A percentile compares a stretch with the other conserved stretches of the same genome.
These are phyloP conservation scores for Allolobophora icterica DNA, from an alignment of 2,888 invertebrate species.

Conservation along the genomic window DNA sequence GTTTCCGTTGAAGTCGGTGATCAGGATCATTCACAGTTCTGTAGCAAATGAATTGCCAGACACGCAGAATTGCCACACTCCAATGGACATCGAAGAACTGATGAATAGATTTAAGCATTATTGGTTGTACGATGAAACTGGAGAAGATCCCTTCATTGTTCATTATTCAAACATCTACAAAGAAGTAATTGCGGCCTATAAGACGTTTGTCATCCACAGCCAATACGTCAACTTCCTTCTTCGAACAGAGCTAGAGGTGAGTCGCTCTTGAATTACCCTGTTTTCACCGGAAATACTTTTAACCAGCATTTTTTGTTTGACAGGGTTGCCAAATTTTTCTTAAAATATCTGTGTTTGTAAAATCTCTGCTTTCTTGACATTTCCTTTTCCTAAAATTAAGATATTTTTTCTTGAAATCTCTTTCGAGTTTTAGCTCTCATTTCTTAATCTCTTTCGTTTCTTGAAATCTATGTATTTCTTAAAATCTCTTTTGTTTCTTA, in stretches of 20 bases:
- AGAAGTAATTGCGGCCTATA: not conserved
- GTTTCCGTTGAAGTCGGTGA: not conserved
- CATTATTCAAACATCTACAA: not conserved
- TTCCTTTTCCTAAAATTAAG: too few relatives aligned
- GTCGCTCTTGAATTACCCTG: not conserved
- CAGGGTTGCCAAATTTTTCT: too few relatives aligned
- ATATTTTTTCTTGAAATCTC: too few relatives aligned
- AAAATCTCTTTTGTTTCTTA: too few relatives aligned
- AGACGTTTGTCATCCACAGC: slow-evolving; percentile 6
- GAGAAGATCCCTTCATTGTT: not conserved
- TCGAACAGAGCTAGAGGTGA: not conserved
- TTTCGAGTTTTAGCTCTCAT: too few relatives aligned
- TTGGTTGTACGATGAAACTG: slow-evolving; percentile 6
- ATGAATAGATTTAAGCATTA: not conserved
- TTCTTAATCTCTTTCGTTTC: too few relatives aligned
- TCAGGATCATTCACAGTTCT: not conserved
- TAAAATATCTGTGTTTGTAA: too few relatives aligned
- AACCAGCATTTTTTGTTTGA: too few relatives aligned
- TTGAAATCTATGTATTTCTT: too few relatives aligned
- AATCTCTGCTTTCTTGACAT: too few relatives aligned
- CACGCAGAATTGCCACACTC: not conserved
- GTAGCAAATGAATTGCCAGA: not conserved
- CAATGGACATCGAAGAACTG: not conserved
- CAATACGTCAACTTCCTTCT: slow-evolving; percentile 4
- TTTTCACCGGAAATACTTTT: not conserved